These are phyloP conservation scores for Pungitius pungitius DNA, from an alignment of 2,113 vertebrate genomes.

Conservation along the genomic window DNA sequence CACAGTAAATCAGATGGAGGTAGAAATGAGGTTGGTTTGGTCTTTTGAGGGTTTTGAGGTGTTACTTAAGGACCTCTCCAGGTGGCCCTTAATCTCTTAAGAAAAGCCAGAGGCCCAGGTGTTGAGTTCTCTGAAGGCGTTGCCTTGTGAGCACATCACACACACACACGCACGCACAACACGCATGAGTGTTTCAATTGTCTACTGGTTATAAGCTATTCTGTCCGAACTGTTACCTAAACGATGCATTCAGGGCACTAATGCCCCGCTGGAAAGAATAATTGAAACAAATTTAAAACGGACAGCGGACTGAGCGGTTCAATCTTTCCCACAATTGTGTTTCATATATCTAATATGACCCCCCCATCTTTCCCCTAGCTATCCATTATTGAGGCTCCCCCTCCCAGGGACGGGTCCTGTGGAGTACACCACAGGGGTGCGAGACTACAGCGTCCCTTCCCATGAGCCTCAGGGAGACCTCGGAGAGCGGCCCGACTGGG, in stretches of 20 bases:
- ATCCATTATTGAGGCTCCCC: slow-evolving; percentile 92
- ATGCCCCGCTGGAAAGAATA: too few relatives aligned
- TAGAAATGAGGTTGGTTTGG: not conserved
- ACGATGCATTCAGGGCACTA: not conserved
- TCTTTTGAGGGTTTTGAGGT: slow-evolving; percentile 24
- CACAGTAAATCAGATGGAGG: not conserved
- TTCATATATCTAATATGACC: not conserved
- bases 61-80: slow-evolving; percentile 33
- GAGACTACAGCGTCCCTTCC: slow-evolving; percentile 87
- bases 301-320: not conserved
- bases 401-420: slow-evolving; percentile 94
- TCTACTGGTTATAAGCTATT: not conserved
- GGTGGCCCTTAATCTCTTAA: slow-evolving; percentile 8
- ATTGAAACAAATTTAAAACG: not conserved
- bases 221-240: not conserved
- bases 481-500: slow-evolving; percentile 89
- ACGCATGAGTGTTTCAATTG: not conserved
- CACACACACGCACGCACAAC: not conserved
- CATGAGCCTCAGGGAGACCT: slow-evolving; percentile 76
- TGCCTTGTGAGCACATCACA: not conserved
- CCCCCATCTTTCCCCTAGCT: slow-evolving; percentile 75
- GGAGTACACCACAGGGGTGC: slow-evolving; percentile 91
- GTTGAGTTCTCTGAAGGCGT: slow-evolving; percentile 8
- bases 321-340: not conserved
- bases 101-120: slow-evolving; percentile 50